Conservation (phyloP, 2,797 vertebrate genomes). For the Steatocranus sp. region DNA sequence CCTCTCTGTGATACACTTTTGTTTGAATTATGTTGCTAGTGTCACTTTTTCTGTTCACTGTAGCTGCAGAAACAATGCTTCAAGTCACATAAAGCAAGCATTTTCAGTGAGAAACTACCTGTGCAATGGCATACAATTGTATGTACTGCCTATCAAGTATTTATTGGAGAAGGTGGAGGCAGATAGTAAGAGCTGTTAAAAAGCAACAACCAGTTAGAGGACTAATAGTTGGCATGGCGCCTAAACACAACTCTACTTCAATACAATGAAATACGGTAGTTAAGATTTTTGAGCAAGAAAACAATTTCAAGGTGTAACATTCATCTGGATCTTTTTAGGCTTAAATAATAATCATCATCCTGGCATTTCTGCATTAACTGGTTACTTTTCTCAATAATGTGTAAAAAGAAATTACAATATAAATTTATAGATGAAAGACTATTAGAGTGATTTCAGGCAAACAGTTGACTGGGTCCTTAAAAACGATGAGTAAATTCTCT, state of each 20-base stretch:
- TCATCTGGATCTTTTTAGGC: background rate
- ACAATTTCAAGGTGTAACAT: background rate
- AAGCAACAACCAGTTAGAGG: background rate
- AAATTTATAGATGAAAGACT: background rate
- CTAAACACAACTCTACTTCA: background rate
- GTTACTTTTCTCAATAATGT: background rate
- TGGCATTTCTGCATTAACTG: background rate
- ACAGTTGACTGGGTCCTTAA: background rate
- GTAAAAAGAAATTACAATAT: background rate
- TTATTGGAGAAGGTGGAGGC: background rate
- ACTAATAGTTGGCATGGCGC: background rate
- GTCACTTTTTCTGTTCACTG: background rate
- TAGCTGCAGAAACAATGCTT: background rate
- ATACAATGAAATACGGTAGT: background rate
- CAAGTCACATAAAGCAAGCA: background rate
- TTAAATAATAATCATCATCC: background rate
- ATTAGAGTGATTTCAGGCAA: background rate
- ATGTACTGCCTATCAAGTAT: background rate
- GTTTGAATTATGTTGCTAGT: background rate
- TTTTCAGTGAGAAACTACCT: background rate
- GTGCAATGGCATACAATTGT: background rate
- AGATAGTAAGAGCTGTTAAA: background rate
- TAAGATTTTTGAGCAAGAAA: background rate
- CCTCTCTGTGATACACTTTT: background rate
- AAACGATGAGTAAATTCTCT: background rate